These are phyloP conservation scores for Diogma glabrata DNA, from an alignment of 2,888 invertebrate species.

Conservation along the genomic window DNA sequence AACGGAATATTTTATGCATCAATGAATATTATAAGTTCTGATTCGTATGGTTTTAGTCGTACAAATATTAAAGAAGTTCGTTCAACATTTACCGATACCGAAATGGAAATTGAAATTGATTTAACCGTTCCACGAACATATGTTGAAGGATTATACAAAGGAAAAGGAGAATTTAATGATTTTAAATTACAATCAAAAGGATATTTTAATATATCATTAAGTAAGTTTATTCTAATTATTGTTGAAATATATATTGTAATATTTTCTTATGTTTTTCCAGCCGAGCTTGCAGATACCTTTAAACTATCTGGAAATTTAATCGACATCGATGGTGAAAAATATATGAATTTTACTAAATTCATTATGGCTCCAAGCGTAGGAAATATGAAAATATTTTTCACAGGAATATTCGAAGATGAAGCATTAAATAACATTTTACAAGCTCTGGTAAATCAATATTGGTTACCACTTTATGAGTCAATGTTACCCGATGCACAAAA, in stretches of 20 bases:
- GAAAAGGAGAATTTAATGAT: slow-evolving; percentile 48
- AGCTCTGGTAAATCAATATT: slow-evolving; percentile 43
- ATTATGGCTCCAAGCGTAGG: slow-evolving; percentile 51
- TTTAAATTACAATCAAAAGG: slow-evolving; percentile 50
- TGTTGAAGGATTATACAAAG: slow-evolving; percentile 47
- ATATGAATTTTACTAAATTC: slow-evolving; percentile 45
- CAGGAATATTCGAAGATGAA: slow-evolving; percentile 48
- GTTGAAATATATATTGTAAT: slow-evolving; percentile 10
- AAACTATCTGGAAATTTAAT: slow-evolving; percentile 45
- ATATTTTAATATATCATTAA: slow-evolving; percentile 44
- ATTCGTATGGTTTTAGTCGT: slow-evolving; percentile 42
- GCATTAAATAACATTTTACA: slow-evolving; percentile 49
- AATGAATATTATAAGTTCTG: slow-evolving; percentile 39
- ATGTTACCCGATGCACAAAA: slow-evolving; percentile 37
- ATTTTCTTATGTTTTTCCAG: slow-evolving; percentile 29
- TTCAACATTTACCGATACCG: slow-evolving; percentile 42
- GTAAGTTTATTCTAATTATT: slow-evolving; percentile 40
- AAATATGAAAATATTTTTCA: slow-evolving; percentile 46
- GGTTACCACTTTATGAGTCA: slow-evolving; percentile 40
- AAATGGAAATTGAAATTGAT: slow-evolving; percentile 46
- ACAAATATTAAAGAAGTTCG: slow-evolving; percentile 45
- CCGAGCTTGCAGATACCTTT: slow-evolving; percentile 44
- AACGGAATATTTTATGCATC: slow-evolving; percentile 28
- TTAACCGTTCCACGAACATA: slow-evolving; percentile 42
- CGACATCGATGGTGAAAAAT: slow-evolving; percentile 41